A percentile compares a stretch with the other conserved stretches of the same genome.
These are phyloP conservation scores for Lipotes vexillifer DNA, from an alignment of 2,113 vertebrate genomes.

Conservation along the genomic window DNA sequence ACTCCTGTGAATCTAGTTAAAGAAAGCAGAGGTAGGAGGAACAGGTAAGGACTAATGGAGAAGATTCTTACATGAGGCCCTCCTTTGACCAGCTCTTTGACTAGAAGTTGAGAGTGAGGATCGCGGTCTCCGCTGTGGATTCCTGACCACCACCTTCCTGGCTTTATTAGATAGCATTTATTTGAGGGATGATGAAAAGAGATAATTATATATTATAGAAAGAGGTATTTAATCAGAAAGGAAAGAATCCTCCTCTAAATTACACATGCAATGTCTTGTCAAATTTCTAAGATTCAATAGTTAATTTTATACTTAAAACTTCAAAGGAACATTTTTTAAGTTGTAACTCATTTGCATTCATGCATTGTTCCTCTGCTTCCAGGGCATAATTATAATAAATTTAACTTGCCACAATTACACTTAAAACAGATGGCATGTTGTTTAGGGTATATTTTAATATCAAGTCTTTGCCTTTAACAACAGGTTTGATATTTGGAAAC, in stretches of 20 bases:
- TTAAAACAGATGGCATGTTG: not conserved
- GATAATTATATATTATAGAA: not conserved
- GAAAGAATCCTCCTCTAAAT: not conserved
- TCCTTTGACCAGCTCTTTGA: not conserved
- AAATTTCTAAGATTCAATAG: not conserved
- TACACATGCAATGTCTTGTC: not conserved
- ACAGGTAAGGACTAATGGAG: not conserved
- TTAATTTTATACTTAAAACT: not conserved
- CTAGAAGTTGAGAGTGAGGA: not conserved
- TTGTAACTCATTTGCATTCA: not conserved
- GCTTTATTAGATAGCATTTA: not conserved
- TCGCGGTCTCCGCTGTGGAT: not conserved
- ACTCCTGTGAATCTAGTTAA: no score
- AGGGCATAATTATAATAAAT: not conserved
- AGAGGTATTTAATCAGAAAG: not conserved
- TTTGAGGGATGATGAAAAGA: not conserved
- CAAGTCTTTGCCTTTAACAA: not conserved
- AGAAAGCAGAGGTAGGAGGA: not conserved
- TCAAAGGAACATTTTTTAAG: not conserved
- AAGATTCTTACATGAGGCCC: not conserved
- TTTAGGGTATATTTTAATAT: not conserved
- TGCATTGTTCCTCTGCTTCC: not conserved
- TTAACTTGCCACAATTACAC: not conserved
- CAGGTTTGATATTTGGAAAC: not conserved
- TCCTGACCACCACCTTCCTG: not conserved